Evolutionary conservation across 2,797 vertebrate genomes (phyloP), one percentile per base, ranked within the genome.

Genomic region (Loriculus beryllinus): DNA sequence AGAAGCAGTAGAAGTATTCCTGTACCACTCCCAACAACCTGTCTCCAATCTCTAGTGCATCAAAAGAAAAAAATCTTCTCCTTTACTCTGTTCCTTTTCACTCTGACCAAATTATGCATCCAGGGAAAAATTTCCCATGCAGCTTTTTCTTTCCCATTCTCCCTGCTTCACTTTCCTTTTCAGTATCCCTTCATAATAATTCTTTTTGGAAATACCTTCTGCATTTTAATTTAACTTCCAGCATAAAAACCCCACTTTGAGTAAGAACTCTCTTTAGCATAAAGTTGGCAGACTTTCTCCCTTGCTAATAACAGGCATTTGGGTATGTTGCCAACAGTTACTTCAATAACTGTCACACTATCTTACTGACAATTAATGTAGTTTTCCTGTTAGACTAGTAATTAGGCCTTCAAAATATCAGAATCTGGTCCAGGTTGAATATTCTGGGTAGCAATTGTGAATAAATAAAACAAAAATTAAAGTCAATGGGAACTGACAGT

Each of bases 351-450:
- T 87, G 49, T 77, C 82, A 81, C 28, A 43, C 65, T 83, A 28
- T 65, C 84, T 86, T 89, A 78, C 69, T 69, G 86, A 75, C 86
- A 89, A 77, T 90, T 80, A 95, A 77, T 0, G 3, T 47, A 80
- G 65, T 63, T 92, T 95, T 49, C 35, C 72, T 86, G n/a, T 86
- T 69, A 82, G 60, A 71, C 81, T 87, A 68, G 54, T 80, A 95
- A 94, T 86, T 82, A 94, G 91, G 59, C 45, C 45, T 88, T 88
- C 84, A 78, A 75, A 92, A 92, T 82, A 31, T 90, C 90, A 89
- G 62, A 91, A 78, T 91, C 39, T 49, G 47, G 39, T 89, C 40
- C 72, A 79, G 63, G 39, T 47, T 93, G 84, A 89, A 82, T 65
- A 60, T 94, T 56, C 43, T 52, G 48, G 33, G 39, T 60, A 82